phyloP scores from a whole-genome alignment of 2,888 invertebrate species.

The Cryptus armator region DNA sequence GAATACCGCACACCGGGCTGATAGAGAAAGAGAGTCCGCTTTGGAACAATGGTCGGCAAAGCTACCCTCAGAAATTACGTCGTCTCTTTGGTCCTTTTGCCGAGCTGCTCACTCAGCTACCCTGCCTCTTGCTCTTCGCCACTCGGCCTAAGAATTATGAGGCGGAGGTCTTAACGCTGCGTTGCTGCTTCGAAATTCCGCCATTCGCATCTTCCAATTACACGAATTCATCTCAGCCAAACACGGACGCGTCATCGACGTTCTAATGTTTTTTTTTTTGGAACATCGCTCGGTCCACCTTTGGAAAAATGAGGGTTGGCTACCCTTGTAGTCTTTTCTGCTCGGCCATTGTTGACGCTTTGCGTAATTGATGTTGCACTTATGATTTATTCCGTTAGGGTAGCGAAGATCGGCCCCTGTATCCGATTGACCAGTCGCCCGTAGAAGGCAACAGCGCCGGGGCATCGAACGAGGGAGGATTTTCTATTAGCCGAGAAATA shows the following conservation, averaged over 20 bases:
- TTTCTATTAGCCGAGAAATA: conserved; percentile 51
- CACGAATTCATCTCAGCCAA: background rate
- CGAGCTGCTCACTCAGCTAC: conserved; percentile 50
- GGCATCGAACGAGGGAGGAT: conserved; percentile 16
- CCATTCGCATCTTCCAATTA: conserved; percentile 7
- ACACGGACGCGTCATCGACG: conserved; percentile 6
- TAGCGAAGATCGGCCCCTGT: background rate
- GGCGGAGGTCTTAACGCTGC: background rate
- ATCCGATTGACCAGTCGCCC: conserved; percentile 32
- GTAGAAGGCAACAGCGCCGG: background rate
- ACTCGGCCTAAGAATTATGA: conserved; percentile 27
- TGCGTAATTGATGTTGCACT: conserved; percentile 49
- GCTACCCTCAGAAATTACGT: conserved; percentile 65
- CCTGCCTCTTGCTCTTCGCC: background rate
- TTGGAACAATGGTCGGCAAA: conserved; percentile 71
- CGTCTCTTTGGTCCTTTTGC: conserved; percentile 57
- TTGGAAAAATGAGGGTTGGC: background rate
- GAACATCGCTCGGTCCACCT: background rate
- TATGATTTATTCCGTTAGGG: conserved; percentile 47
- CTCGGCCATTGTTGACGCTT: conserved; percentile 19
- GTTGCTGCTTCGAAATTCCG: background rate
- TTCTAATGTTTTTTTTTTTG: background rate
- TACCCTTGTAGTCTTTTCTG: background rate
- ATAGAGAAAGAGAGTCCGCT: conserved; percentile 47
- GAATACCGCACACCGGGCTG: conserved; percentile 9